These are phyloP conservation scores for Drosophila ironensis DNA, from an alignment of 1,140 invertebrate species.

Conservation along the genomic window DNA sequence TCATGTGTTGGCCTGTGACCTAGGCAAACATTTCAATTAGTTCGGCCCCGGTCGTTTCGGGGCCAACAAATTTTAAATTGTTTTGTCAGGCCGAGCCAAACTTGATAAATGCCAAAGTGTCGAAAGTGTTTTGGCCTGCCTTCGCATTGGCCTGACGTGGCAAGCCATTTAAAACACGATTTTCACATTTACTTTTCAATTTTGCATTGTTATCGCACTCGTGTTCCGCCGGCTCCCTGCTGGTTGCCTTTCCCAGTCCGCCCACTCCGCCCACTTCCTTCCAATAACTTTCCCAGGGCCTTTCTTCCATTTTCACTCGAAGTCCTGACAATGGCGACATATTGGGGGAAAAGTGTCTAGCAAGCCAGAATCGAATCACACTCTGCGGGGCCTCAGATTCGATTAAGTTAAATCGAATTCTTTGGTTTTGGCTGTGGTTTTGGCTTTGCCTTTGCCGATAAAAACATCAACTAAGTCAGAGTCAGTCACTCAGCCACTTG, in stretches of 20 bases:
- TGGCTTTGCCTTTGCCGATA: conserved; percentile 51
- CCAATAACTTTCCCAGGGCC: no score
- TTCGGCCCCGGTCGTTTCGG: conserved; percentile 12
- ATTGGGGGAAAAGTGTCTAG: conserved; percentile 61
- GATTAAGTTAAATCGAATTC: conserved; percentile 71
- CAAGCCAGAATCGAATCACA: conserved; percentile 59
- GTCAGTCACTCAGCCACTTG: no score
- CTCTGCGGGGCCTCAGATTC: conserved; percentile 42
- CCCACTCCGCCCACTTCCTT: background rate
- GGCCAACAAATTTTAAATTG: conserved; percentile 60
- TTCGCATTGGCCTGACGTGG: conserved; percentile 48
- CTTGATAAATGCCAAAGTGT: conserved; percentile 72
- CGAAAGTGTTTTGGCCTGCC: conserved; percentile 45
- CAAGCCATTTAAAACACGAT: conserved; percentile 74
- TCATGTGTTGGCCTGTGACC: conserved; percentile 44
- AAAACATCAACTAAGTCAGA: conserved; percentile 54
- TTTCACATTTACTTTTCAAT: conserved; percentile 74
- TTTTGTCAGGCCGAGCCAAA: conserved; percentile 56
- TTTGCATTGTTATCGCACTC: conserved; percentile 59
- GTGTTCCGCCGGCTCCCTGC: conserved; percentile 13
- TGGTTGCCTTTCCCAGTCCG: conserved; percentile 14
- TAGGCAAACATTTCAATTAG: conserved; percentile 70
- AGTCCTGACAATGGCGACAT: conserved; percentile 49
- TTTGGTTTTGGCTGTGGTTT: conserved; percentile 45
- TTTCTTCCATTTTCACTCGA: no score